Evolutionary conservation across 2,113 vertebrate species (phyloP).

Genomic region (rat (Rattus norvegicus)): GRCr8 NC_086028.1:61035501-61036000

Average conservation of each 20-base stretch:
- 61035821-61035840: conserved; percentile 64
- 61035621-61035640: not conserved
- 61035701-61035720: not conserved
- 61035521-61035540: not conserved
- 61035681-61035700: not conserved
- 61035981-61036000: not conserved
- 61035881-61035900: conserved; percentile 19
- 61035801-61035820: conserved; percentile 52
- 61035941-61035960: not conserved
- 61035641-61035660: not conserved
- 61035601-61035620: not conserved
- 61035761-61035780: conserved; percentile 42
- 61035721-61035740: conserved; percentile 24
- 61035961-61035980: not conserved
- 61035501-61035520: not conserved
- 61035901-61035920: not conserved
- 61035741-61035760: conserved; percentile 31
- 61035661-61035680: not conserved
- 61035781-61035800: conserved; percentile 64
- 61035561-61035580: not conserved
- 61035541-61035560: not conserved
- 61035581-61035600: not conserved
- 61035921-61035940: conserved; percentile 23
- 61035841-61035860: conserved; percentile 8
- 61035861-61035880: conserved; percentile 53